Evolutionary conservation across 2,888 invertebrate genomes (phyloP).

Genomic region (Acanthococcus lagerstroemiae): DNA sequence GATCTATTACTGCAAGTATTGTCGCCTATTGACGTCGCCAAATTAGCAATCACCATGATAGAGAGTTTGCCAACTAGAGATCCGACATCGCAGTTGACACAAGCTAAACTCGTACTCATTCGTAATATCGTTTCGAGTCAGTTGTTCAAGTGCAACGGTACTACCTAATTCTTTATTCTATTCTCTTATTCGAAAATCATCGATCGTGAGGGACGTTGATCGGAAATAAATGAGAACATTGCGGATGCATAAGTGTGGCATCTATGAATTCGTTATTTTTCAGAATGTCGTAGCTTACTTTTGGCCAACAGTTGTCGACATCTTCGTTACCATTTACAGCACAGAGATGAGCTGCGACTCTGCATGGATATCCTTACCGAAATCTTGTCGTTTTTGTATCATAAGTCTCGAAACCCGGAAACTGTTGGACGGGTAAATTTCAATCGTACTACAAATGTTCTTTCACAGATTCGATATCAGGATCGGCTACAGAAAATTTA

Average conservation of each 20-base stretch:
- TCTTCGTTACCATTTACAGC: constrained; percentile 67
- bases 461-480: too few species aligned
- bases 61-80: constrained; percentile 59
- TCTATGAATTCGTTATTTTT: constrained; percentile 36
- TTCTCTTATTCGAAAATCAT: not conserved
- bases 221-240: too few species aligned
- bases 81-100: constrained; percentile 57
- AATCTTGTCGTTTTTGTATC: constrained; percentile 58
- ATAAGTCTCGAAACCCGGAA: constrained; percentile 43
- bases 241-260: too few species aligned
- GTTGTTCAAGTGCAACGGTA: constrained; percentile 62
- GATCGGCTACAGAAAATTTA: too few species aligned
- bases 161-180: constrained; percentile 14
- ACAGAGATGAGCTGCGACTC: constrained; percentile 68
- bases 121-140: constrained; percentile 66
- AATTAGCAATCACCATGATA: constrained; percentile 67
- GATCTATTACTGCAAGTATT: constrained; percentile 59
- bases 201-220: not conserved
- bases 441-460: too few species aligned
- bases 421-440: not conserved
- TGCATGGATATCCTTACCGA: constrained; percentile 82
- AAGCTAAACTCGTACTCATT: constrained; percentile 72
- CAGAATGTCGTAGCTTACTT: constrained; percentile 75
- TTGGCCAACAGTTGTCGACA: constrained; percentile 76
- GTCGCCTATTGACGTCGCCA: constrained; percentile 65